Evolutionary conservation across 2,888 invertebrate genomes (phyloP), one percentile per base, ranked within the genome.

Genomic region (Boloria selene): DNA sequence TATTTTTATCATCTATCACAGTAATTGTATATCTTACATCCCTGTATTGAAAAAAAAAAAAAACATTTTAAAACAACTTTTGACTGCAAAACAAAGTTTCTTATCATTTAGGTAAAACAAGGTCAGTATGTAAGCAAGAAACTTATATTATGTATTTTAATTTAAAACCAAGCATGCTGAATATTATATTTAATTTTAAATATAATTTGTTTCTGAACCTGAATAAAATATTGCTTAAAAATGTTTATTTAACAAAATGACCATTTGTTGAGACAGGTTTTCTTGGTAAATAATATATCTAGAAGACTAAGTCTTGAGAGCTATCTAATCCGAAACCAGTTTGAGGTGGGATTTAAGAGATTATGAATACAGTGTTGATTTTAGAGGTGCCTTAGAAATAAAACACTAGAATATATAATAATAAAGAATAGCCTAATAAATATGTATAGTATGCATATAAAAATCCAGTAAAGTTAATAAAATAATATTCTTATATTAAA

Each of bases 91-190:
- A 26, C 17, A 38, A 31, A 26, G 42, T 54, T 61, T 58, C 47
- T 65, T 65, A 65, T 68, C 56, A 22, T 53, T 4, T 49, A 61
- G 44, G 31, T 51, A 62, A 61, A 58, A 62, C 65, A 69, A 69
- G 70, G 69, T 47, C 60, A 58, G 49, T 47, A 18, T 18, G 61
- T 60, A 67, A 60, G 65, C 45, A 62, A 65, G 22, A 63, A 31
- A 17, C 31, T 59, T 13, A 6, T 13, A n/a, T n/a, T n/a, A n/a
- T 14, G 47, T 17, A 47, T 58, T 26, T 58, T 42, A 14, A 50
- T 17, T n/a, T 42, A 45, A n/a, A 14, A 44, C 14, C 7, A 55
- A 18, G 42, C 42, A 18, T 13, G 4, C 22, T 13, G n/a, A 14
- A 16, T 4, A 10, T n/a, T 22, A 44, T 22, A 22, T 56, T 22